phyloP scores from a whole-genome alignment of 1,140 invertebrate species.

The Ceratoteleas bidentatus region DNA sequence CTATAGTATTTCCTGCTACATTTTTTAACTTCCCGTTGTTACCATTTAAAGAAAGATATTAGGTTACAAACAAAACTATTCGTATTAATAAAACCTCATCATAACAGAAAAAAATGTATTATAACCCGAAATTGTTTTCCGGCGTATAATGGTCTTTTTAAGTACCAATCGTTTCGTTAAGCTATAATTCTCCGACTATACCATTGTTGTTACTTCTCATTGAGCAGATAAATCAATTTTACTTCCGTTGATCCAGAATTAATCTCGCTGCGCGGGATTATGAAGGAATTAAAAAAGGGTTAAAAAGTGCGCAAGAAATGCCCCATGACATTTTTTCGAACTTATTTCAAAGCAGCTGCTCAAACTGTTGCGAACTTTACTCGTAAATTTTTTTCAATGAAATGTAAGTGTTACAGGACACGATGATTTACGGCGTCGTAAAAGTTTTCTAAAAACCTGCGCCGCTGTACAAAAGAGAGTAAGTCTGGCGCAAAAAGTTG shows the following conservation, averaged over 20 bases:
- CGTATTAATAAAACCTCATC: no score
- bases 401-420: conserved; percentile 68
- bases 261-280: conserved; percentile 19
- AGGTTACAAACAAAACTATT: no score
- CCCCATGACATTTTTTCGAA: conserved; percentile 45
- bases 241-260: background rate
- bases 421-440: conserved; percentile 62
- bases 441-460: conserved; percentile 66
- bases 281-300: conserved; percentile 38
- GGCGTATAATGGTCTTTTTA: no score
- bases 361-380: conserved; percentile 64
- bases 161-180: no score
- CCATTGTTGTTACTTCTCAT: background rate
- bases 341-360: conserved; percentile 62
- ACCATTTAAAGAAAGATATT: no score
- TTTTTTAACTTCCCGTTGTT: no score
- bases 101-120: no score
- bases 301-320: conserved; percentile 37
- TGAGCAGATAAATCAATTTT: background rate
- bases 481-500: conserved; percentile 47
- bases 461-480: conserved; percentile 47
- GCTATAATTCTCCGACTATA: no score
- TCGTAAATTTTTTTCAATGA: conserved; percentile 68
- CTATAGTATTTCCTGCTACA: no score
- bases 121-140: no score